Evolutionary conservation across 2,797 vertebrate species (phyloP), one percentile per base, ranked within the genome.

Genomic region (Karalla daura): DNA sequence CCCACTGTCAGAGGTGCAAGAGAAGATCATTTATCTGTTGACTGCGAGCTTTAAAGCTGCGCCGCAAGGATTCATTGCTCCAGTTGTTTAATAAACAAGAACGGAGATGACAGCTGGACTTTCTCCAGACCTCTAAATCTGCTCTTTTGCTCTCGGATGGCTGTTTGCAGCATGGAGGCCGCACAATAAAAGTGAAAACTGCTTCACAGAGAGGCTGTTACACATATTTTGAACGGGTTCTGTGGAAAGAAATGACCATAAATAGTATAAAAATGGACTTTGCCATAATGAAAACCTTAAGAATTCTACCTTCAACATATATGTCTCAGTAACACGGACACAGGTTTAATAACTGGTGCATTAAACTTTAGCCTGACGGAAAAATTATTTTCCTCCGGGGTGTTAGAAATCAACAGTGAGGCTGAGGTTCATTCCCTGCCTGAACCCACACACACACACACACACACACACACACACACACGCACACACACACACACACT

Each of bases 21-120:
- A n/a, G 17, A 25, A 5, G 28, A 36, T 43, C 14, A 36, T 46
- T 23, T 47, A 10, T 45, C 18, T 46, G 11, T 64, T 35, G 24
- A 15, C 37, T 33, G n/a, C 2, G 2, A 28, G 27, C 28, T 44
- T 35, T 30, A 21, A 46, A 17, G 28, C 21, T 27, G 15, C 5
- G 25, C 15, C 41, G 7, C 20, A 46, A 58, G 21, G 28, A 43
- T 36, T 51, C 27, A 67, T 58, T 3, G 3, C 23, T 28, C 59
- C 11, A 44, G 37, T 17, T 51, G 32, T 51, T 52, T 28, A 14
- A 24, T 46, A 65, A 55, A 18, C 30, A 64, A 21, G 25, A 25
- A 14, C 9, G 17, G 30, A 49, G 28, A 50, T 8, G 4, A 43
- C 52, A 56, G 5, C 30, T 4, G 40, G 17, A 1, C 27, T 15